Conservation (phyloP, 2,113 vertebrate species). For the Chaetorhynchus papuensis region DNA sequence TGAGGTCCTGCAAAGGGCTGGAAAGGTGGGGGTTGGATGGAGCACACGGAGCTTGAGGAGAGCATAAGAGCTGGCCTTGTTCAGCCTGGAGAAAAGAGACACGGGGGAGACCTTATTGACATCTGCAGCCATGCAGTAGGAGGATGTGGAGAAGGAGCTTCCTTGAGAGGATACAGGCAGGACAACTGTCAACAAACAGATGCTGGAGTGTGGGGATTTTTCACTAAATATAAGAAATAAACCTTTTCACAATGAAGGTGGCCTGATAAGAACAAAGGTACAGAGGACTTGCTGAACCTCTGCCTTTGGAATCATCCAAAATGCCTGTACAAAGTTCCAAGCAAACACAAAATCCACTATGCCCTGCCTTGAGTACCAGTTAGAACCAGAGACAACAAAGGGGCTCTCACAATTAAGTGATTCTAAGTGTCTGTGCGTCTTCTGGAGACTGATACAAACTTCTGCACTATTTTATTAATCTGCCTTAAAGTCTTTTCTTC, state of each 20-base stretch:
- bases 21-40: background rate
- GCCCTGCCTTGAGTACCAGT: background rate
- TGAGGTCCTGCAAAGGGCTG: background rate
- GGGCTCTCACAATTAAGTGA: background rate
- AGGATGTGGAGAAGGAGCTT: background rate
- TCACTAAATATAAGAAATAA: background rate
- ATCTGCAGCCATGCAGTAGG: rapidly evolving
- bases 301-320: background rate
- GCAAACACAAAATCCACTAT: background rate
- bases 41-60: rapidly evolving
- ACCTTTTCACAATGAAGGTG: background rate
- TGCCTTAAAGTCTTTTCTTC: background rate
- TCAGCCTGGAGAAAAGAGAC: background rate
- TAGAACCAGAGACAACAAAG: background rate
- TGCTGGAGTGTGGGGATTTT: background rate
- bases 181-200: background rate
- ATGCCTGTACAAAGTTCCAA: background rate
- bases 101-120: background rate
- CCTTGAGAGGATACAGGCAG: background rate
- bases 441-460: background rate
- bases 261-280: background rate
- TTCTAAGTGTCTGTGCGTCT: background rate
- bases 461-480: background rate
- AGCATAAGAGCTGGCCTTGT: background rate
- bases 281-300: background rate